These are phyloP conservation scores for Notiomystis cincta DNA, from an alignment of 2,113 vertebrate species.

Conservation along the genomic window DNA sequence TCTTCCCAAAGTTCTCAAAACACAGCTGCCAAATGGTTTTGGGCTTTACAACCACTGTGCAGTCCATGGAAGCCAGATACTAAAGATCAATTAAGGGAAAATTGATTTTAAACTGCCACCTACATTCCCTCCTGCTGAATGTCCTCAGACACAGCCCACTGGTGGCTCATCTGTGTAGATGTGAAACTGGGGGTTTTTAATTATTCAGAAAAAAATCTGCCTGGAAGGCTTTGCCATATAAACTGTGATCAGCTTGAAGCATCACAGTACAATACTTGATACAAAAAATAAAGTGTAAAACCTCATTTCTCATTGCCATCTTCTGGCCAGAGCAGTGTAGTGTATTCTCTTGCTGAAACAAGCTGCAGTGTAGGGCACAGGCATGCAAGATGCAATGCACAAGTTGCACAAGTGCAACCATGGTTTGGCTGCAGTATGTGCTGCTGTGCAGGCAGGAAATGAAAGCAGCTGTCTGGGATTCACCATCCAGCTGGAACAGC, in stretches of 20 bases:
- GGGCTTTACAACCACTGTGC: neutral
- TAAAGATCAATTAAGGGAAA: neutral
- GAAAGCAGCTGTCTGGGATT: neutral
- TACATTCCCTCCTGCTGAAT: neutral
- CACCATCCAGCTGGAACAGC: neutral
- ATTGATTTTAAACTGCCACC: neutral
- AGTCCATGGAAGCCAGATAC: neutral
- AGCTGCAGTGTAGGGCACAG: neutral
- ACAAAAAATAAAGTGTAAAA: neutral
- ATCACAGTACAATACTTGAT: neutral
- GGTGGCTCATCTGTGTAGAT: neutral
- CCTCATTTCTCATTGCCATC: conserved; percentile 61
- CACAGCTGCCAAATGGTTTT: neutral
- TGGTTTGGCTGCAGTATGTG: neutral
- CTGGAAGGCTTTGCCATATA: neutral
- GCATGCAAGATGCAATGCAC: neutral
- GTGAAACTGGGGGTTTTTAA: neutral
- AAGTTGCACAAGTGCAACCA: neutral
- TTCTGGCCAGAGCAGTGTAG: conserved; percentile 56
- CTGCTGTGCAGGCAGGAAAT: neutral
- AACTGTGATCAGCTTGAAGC: neutral
- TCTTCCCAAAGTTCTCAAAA: neutral
- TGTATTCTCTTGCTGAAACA: neutral
- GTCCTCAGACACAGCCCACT: neutral
- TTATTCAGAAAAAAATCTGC: neutral